Base-by-base conservation (phyloP, 2,113 vertebrate genomes). In the Dasyornis broadbenti region DNA sequence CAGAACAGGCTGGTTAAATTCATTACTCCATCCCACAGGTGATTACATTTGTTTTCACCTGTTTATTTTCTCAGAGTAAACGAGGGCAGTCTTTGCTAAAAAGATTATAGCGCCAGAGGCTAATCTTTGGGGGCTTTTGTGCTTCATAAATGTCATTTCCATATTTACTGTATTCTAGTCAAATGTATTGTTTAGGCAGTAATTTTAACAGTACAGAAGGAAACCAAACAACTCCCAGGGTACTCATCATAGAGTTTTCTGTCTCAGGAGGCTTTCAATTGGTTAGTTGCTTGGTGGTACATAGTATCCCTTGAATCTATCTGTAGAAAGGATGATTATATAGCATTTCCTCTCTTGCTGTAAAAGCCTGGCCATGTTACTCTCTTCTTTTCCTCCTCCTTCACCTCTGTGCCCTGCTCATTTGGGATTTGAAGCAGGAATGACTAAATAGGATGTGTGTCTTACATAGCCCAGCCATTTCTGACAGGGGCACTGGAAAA, bases 11-110 rank as follows among this genome's bases (percentile, higher is more conserved):
- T 76, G 28, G 33, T 65, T 90, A 79, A 69, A 91, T 78, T 54
- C 21, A 47, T 59, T 16, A 54, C 31, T 79, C 52, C 7, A 7
- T 91, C 40, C 44, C 47, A 60, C 57, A 81, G 50, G 22, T 26
- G 27, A 33, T 35, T 20, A 52, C 4, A 4, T 80, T 75, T 89
- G 17, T 79, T 91, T 66, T 60, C 49, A 44, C 10, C 6, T 72
- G 33, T 64, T 91, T 78, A n/a, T 89, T 96, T 95, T 84, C 69
- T 82, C 52, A 33, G 20, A 39, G 68, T 60, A 73, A 84, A 72
- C 64, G 65, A 79, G 47, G 39, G 20, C 85, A 54, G 22, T 4
- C 31, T 86, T 91, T 85, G 31, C 56, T 61, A 49, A 84, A 94
- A 65, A 71, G 42, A 72, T 83, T 87, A 40, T 19, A 85, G 21